Conservation (phyloP, 2,797 vertebrate species). For the Craterocephalus amniculus region DNA sequence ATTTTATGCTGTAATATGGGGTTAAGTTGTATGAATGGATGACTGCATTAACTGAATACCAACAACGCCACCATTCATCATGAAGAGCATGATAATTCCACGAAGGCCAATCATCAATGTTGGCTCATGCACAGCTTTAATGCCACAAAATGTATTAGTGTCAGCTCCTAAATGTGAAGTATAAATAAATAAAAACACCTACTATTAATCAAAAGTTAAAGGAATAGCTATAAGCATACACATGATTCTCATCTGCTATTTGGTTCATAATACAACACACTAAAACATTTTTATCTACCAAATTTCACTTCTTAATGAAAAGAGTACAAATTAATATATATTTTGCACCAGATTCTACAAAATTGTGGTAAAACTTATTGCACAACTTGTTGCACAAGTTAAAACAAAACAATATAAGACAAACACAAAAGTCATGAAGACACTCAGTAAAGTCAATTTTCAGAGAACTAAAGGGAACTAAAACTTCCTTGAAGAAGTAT, state of each 20-base stretch:
- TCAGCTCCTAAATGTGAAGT: not conserved
- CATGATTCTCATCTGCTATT: not conserved
- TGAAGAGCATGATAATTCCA: slow-evolving; percentile 4
- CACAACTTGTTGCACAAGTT: too few relatives aligned
- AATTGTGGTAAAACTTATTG: too few relatives aligned
- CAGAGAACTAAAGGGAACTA: too few relatives aligned
- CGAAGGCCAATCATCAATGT: not conserved
- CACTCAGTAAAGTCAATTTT: too few relatives aligned
- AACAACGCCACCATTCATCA: slow-evolving; percentile 21
- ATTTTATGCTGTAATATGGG: slow-evolving; percentile 46
- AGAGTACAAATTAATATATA: too few relatives aligned
- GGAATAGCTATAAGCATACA: not conserved
- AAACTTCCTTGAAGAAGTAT: too few relatives aligned
- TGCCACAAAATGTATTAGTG: not conserved
- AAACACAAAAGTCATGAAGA: too few relatives aligned
- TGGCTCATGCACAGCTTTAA: not conserved
- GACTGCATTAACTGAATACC: slow-evolving; percentile 20
- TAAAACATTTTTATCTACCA: too few relatives aligned
- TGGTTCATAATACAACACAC: too few relatives aligned
- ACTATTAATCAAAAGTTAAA: not conserved
- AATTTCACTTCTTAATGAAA: too few relatives aligned
- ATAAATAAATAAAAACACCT: not conserved
- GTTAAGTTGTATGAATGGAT: slow-evolving; percentile 29
- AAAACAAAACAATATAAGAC: too few relatives aligned
- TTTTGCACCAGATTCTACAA: too few relatives aligned